Conservation (phyloP, 2,113 vertebrate genomes). For the Empidonax alnorum region DNA sequence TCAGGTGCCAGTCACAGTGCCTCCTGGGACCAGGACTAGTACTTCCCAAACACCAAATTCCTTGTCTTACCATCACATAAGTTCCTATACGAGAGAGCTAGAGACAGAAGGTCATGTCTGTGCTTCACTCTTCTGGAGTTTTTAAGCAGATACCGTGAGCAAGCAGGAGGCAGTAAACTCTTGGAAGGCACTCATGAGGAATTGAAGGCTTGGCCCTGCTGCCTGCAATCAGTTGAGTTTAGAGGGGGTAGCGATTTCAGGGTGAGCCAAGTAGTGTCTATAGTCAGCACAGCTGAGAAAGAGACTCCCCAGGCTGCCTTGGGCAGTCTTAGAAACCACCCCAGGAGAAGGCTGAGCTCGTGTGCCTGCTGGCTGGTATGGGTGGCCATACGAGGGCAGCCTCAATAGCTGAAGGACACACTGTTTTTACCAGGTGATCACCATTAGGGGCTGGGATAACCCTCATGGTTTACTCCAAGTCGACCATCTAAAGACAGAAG, state of each 20-base stretch:
- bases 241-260: background rate
- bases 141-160: background rate
- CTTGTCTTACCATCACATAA: background rate
- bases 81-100: background rate
- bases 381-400: background rate
- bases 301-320: background rate
- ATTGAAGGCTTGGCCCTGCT: background rate
- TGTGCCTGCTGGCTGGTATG: background rate
- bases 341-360: background rate
- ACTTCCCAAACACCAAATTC: background rate
- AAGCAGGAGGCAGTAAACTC: background rate
- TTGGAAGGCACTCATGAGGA: background rate
- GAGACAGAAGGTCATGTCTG: background rate
- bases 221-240: background rate
- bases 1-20: background rate
- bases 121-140: background rate
- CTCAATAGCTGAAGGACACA: background rate
- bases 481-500: background rate
- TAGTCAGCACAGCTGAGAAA: background rate
- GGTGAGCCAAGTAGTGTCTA: background rate
- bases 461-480: background rate
- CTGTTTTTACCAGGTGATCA: background rate
- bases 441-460: background rate
- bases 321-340: background rate
- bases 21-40: background rate